A percentile compares a stretch with the other conserved stretches of the same genome.
These are phyloP conservation scores for Holocentrus rufus DNA, from an alignment of 2,797 vertebrate genomes.

Conservation along the genomic window DNA sequence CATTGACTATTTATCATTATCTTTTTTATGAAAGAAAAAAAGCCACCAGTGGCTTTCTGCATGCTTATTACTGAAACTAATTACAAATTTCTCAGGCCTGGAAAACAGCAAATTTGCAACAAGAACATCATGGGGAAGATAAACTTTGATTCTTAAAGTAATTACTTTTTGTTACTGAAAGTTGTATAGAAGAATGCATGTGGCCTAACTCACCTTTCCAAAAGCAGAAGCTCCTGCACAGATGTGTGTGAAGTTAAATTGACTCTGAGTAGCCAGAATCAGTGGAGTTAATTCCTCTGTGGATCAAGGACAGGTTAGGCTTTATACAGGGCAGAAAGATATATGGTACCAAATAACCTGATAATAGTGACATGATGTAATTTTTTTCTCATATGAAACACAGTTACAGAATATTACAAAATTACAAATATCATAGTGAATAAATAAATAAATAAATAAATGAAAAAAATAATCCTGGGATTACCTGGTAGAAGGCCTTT, in stretches of 20 bases:
- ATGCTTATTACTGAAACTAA: too few species aligned
- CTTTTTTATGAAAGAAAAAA: too few species aligned
- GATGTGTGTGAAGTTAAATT: constrained; percentile 81
- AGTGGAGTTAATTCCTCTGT: constrained; percentile 89
- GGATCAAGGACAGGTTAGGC: background rate
- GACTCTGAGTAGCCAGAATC: constrained; percentile 86
- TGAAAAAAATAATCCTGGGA: too few species aligned
- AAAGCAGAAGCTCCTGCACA: constrained; percentile 85
- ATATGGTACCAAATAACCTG: too few species aligned
- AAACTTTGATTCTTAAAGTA: background rate
- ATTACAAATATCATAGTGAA: too few species aligned
- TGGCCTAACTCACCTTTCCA: constrained; percentile 82
- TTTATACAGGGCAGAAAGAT: background rate
- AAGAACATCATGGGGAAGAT: background rate
- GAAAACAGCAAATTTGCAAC: background rate
- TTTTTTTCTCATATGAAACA: too few species aligned
- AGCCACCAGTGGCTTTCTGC: too few species aligned
- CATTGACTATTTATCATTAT: too few species aligned
- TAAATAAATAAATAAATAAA: too few species aligned
- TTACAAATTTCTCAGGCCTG: too few species aligned
- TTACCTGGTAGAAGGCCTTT: constrained; percentile 89
- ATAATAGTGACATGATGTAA: too few species aligned
- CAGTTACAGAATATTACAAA: too few species aligned
- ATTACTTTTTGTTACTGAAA: background rate
- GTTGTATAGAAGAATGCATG: background rate